Evolutionary conservation across 2,797 vertebrate genomes (phyloP).

Genomic region (Nasua narica): DNA sequence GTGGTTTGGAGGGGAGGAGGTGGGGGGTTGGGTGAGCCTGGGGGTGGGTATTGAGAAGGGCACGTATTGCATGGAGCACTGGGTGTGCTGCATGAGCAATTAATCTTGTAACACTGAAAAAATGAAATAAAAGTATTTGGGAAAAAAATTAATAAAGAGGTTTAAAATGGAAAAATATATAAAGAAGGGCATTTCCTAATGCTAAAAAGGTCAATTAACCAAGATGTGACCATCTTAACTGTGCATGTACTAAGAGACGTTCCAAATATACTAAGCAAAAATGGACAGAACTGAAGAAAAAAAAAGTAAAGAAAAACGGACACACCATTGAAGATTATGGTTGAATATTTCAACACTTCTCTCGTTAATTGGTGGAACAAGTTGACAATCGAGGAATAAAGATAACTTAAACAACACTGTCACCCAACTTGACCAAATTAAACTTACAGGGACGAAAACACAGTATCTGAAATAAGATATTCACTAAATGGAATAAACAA

Average conservation of each 20-base stretch:
- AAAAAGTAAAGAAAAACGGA: background rate
- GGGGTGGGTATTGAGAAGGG: no score
- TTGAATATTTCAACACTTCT: background rate
- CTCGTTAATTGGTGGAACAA: background rate
- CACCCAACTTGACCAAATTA: background rate
- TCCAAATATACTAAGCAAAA: background rate
- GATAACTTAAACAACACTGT: background rate
- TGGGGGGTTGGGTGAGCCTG: no score
- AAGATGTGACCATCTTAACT: background rate
- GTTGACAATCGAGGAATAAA: background rate
- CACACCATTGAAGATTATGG: fast-evolving
- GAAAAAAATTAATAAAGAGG: background rate
- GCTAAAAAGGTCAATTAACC: background rate
- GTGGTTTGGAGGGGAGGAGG: no score
- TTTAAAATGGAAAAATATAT: background rate
- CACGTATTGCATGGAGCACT: no score
- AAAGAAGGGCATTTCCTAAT: background rate
- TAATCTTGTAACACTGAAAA: no score
- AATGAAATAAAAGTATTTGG: no score
- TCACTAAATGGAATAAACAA: background rate
- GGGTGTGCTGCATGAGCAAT: no score
- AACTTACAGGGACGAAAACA: background rate
- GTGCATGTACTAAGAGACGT: fast-evolving
- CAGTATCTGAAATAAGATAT: background rate
- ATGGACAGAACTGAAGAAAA: background rate